These are phyloP conservation scores for Spilarctia lutea DNA, from an alignment of 2,888 invertebrate genomes.

Conservation along the genomic window DNA sequence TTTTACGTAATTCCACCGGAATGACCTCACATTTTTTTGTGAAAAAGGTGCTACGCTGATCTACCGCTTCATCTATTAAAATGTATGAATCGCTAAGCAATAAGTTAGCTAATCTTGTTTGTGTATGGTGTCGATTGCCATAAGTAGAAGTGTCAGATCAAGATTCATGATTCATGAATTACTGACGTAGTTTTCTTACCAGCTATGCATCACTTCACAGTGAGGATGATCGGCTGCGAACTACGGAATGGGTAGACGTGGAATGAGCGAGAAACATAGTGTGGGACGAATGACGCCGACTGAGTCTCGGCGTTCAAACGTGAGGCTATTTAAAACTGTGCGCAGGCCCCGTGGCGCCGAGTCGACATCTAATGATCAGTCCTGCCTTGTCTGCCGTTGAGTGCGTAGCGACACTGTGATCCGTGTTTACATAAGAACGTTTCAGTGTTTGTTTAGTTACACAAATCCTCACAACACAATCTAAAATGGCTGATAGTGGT, in stretches of 20 bases:
- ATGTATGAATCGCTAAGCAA: constrained; percentile 34
- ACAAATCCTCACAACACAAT: constrained; percentile 65
- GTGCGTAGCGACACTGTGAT: constrained; percentile 77
- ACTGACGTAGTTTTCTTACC: constrained; percentile 66
- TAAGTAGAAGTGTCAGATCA: constrained; percentile 75
- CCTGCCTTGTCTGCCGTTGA: constrained; percentile 80
- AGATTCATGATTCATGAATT: constrained; percentile 80
- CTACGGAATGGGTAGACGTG: constrained; percentile 63
- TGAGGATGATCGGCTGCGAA: constrained; percentile 43
- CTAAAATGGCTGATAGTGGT: constrained; percentile 93
- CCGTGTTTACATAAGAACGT: constrained; percentile 82
- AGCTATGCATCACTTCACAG: constrained; percentile 56
- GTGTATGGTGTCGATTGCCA: constrained; percentile 64
- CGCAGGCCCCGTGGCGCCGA: constrained; percentile 86
- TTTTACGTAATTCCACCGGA: constrained; percentile 41
- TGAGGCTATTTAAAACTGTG: constrained; percentile 87
- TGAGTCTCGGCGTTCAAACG: constrained; percentile 76
- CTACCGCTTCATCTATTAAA: constrained; percentile 15
- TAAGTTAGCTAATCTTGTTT: constrained; percentile 64
- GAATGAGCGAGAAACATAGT: constrained; percentile 85
- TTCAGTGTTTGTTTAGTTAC: constrained; percentile 85
- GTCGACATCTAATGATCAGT: constrained; percentile 85
- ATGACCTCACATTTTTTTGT: constrained; percentile 27
- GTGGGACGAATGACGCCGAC: constrained; percentile 82
- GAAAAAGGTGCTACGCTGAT: constrained; percentile 18